phyloP scores from a whole-genome alignment of 1,140 invertebrate species.

The Caenorhabditis remanei region DNA sequence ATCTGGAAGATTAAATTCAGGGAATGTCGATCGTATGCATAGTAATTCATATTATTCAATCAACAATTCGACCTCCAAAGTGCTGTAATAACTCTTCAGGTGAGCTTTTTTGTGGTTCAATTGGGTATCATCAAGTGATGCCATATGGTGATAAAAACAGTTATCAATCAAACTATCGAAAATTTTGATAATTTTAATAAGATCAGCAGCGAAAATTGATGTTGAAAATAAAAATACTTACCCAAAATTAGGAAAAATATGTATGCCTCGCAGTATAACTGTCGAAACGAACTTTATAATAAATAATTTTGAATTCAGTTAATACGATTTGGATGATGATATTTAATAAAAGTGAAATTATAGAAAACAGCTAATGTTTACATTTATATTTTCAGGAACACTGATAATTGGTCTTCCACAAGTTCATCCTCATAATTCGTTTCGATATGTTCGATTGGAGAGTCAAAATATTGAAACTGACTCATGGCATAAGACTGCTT shows the following conservation, averaged over 20 bases:
- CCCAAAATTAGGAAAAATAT: too few relatives aligned
- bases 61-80: slow-evolving; percentile 25
- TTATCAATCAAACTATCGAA: slow-evolving; percentile 13
- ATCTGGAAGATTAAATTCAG: not conserved
- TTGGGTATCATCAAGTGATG: not conserved
- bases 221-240: too few relatives aligned
- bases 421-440: slow-evolving; percentile 31
- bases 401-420: slow-evolving; percentile 37
- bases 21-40: slow-evolving; percentile 41
- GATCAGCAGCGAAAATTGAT: not conserved
- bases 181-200: not conserved
- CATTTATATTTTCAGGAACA: not conserved
- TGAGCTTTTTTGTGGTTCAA: not conserved
- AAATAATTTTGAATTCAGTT: too few relatives aligned
- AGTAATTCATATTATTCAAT: slow-evolving; percentile 49
- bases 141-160: not conserved
- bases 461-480: slow-evolving; percentile 24
- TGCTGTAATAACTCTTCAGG: slow-evolving; percentile 48
- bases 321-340: too few relatives aligned
- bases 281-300: too few relatives aligned
- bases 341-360: too few relatives aligned
- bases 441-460: slow-evolving; percentile 39
- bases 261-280: too few relatives aligned
- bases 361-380: too few relatives aligned
- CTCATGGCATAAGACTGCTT: slow-evolving; percentile 26